These are phyloP conservation scores for Caenorhabditis sinica DNA, from an alignment of 2,888 invertebrate species.

Conservation along the genomic window DNA sequence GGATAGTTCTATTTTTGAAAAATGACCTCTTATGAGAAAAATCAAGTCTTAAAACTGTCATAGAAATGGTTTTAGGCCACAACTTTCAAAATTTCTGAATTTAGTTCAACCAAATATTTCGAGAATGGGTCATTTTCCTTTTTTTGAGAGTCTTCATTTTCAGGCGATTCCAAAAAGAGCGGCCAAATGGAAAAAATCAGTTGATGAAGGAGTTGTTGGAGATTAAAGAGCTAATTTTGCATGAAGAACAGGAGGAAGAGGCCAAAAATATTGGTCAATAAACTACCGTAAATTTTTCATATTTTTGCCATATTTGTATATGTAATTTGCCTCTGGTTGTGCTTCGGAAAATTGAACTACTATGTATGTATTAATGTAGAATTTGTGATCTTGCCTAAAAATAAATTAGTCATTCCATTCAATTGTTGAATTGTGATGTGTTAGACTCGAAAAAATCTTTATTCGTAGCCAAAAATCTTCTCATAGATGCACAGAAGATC, in stretches of 20 bases:
- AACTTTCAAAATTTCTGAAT: not conserved
- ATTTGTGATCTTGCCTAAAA: no score
- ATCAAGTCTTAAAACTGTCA: not conserved
- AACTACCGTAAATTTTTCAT: not conserved
- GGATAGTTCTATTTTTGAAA: not conserved
- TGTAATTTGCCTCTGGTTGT: no score
- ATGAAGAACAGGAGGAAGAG: conserved; percentile 9
- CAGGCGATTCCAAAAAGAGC: conserved; percentile 28
- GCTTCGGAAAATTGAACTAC: no score
- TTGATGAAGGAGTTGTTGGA: conserved; percentile 31
- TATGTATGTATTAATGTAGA: no score
- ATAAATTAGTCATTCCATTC: no score
- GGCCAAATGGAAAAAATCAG: conserved; percentile 35
- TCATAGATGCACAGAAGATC: no score
- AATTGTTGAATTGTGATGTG: no score
- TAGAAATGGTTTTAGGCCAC: not conserved
- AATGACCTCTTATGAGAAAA: not conserved
- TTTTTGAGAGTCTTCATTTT: conserved; percentile 1
- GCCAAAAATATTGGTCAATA: not conserved
- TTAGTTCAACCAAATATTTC: not conserved
- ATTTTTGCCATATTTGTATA: not conserved
- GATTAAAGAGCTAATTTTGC: conserved; percentile 14
- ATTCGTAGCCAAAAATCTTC: no score
- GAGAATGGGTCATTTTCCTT: no score
- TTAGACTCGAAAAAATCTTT: no score